Conservation (phyloP, 2,888 invertebrate species). For the Acleris laterana region DNA sequence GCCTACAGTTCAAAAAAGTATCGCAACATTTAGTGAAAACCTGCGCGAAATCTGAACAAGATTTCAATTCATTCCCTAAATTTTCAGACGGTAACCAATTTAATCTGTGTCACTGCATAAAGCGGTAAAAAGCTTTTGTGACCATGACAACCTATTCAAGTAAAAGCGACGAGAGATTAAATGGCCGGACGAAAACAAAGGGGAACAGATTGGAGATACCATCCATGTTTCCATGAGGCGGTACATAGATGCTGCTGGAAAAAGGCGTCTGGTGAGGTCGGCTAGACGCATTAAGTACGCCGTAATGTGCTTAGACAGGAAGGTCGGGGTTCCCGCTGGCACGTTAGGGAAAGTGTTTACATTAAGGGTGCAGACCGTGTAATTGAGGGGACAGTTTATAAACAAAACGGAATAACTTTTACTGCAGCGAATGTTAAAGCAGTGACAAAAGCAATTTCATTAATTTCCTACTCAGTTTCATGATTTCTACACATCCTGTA, state of each 20-base stretch:
- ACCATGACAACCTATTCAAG: conserved; percentile 19
- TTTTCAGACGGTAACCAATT: conserved; percentile 15
- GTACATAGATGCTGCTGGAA: not conserved
- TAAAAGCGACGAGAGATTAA: conserved; percentile 24
- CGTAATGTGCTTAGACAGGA: conserved; percentile 27
- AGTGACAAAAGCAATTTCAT: no score
- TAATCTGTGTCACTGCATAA: conserved; percentile 18
- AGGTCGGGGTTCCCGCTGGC: conserved; percentile 22
- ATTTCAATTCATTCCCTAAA: conserved; percentile 4
- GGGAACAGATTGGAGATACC: conserved; percentile 21
- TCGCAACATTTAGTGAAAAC: not conserved
- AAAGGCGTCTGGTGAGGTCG: conserved; percentile 39
- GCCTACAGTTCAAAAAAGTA: not conserved
- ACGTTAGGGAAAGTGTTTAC: conserved; percentile 18
- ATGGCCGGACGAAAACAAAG: conserved; percentile 23
- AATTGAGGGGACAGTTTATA: not conserved
- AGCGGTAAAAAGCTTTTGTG: conserved; percentile 19
- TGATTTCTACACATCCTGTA: no score
- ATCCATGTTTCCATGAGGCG: conserved; percentile 7
- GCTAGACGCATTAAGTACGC: conserved; percentile 60
- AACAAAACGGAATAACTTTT: not conserved
- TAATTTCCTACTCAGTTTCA: no score
- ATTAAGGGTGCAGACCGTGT: conserved; percentile 21
- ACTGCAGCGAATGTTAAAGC: no score
- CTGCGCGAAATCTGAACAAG: not conserved